These are phyloP conservation scores for Eubasilissa splendida DNA, from an alignment of 2,888 invertebrate species.

Conservation along the genomic window DNA sequence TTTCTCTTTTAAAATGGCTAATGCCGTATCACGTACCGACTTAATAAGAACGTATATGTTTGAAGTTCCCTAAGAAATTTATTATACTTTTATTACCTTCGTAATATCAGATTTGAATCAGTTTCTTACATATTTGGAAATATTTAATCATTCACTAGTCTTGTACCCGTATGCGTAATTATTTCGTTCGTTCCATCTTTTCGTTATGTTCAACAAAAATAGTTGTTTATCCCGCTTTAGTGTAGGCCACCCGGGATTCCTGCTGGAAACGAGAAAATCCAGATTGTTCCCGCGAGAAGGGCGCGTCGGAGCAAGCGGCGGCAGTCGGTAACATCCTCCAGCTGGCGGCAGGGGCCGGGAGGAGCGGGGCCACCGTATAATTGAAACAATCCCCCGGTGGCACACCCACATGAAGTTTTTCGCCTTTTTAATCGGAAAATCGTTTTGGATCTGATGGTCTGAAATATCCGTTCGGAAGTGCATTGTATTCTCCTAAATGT, in stretches of 20 bases:
- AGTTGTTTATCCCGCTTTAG: constrained; percentile 44
- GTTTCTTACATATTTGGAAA: no score
- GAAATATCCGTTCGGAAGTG: constrained; percentile 21
- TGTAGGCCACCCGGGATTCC: constrained; percentile 43
- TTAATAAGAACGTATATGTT: no score
- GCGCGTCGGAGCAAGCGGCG: constrained; percentile 8
- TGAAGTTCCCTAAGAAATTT: no score
- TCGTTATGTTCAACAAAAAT: constrained; percentile 6
- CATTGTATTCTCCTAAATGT: background rate
- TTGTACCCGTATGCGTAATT: no score
- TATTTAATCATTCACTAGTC: no score
- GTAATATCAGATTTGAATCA: no score
- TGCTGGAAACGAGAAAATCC: constrained; percentile 47
- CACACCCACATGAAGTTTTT: background rate
- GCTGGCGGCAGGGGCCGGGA: background rate
- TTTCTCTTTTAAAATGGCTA: no score
- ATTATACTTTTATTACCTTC: no score
- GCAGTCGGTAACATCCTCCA: constrained; percentile 4
- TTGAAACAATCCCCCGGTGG: constrained; percentile 41
- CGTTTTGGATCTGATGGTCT: constrained; percentile 29
- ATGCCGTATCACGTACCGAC: no score
- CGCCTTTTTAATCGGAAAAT: constrained; percentile 18
- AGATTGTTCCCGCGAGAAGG: constrained; percentile 48
- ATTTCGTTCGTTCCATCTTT: constrained; percentile 1
- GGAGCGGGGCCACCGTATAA: constrained; percentile 38